These are phyloP conservation scores for Alosa sapidissima DNA, from an alignment of 2,797 vertebrate species.

Conservation along the genomic window DNA sequence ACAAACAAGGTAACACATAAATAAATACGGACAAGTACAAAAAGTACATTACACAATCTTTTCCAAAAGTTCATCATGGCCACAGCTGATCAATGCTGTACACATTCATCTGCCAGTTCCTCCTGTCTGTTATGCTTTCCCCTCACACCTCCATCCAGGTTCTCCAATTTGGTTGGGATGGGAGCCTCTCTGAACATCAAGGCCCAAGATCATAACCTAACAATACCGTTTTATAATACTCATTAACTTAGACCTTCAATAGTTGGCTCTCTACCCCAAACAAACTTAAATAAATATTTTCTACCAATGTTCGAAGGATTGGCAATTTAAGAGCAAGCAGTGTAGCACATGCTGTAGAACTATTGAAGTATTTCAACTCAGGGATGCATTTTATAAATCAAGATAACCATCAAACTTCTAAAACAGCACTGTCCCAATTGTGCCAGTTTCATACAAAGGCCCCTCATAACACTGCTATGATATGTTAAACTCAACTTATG, in stretches of 20 bases:
- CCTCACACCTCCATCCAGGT: neutral
- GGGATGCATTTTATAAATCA: neutral
- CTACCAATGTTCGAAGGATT: neutral
- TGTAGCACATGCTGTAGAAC: neutral
- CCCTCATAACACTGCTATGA: neutral
- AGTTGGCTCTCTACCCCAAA: no score
- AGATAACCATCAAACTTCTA: neutral
- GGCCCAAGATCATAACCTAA: neutral
- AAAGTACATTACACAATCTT: neutral
- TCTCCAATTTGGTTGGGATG: neutral
- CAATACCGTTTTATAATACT: neutral
- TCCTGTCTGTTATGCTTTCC: neutral
- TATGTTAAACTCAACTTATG: neutral
- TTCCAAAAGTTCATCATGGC: neutral
- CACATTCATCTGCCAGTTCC: neutral
- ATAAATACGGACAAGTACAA: neutral
- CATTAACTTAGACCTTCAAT: neutral
- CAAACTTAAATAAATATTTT: neutral
- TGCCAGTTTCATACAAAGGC: neutral
- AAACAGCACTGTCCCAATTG: neutral
- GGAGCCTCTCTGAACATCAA: neutral
- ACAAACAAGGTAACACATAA: neutral
- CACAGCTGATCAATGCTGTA: neutral
- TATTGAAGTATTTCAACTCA: neutral
- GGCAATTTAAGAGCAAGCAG: neutral